phyloP scores from a whole-genome alignment of 2,888 invertebrate species.

The Sesia apiformis region DNA sequence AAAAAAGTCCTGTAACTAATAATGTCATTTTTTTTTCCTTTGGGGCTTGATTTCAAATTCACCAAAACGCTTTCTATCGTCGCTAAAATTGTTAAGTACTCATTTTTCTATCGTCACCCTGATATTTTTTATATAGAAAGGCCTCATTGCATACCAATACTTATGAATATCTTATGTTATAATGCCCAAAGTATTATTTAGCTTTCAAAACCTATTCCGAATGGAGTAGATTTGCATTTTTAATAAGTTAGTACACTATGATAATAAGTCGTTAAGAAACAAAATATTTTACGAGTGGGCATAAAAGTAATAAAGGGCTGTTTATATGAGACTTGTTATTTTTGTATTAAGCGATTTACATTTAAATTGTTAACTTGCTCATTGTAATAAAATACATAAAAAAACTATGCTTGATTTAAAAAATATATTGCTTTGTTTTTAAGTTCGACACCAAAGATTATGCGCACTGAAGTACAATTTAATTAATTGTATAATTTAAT shows the following conservation, averaged over 20 bases:
- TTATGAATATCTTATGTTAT: constrained; percentile 1
- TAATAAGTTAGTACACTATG: neutral
- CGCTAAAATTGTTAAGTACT: too few relatives aligned
- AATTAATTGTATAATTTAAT: constrained; percentile 27
- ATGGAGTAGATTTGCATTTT: neutral
- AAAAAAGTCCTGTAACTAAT: too few relatives aligned
- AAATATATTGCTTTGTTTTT: constrained; percentile 18
- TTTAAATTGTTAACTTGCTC: neutral
- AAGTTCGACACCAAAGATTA: constrained; percentile 63
- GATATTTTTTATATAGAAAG: neutral
- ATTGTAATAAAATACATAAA: neutral
- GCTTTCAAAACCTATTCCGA: neutral
- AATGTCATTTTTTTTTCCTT: too few relatives aligned
- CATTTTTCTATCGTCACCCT: neutral
- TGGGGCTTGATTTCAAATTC: too few relatives aligned
- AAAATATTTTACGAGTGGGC: too few relatives aligned
- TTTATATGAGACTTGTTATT: neutral
- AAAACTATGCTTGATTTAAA: neutral
- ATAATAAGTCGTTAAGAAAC: neutral
- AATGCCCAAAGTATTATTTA: constrained; percentile 1
- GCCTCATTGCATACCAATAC: neutral
- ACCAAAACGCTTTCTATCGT: too few relatives aligned
- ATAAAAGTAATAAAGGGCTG: neutral
- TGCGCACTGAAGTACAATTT: constrained; percentile 32
- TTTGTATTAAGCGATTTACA: neutral